Evolutionary conservation across 2,888 invertebrate genomes (phyloP), one percentile per base, ranked within the genome.

Genomic region (Malthinus flaveolus): DNA sequence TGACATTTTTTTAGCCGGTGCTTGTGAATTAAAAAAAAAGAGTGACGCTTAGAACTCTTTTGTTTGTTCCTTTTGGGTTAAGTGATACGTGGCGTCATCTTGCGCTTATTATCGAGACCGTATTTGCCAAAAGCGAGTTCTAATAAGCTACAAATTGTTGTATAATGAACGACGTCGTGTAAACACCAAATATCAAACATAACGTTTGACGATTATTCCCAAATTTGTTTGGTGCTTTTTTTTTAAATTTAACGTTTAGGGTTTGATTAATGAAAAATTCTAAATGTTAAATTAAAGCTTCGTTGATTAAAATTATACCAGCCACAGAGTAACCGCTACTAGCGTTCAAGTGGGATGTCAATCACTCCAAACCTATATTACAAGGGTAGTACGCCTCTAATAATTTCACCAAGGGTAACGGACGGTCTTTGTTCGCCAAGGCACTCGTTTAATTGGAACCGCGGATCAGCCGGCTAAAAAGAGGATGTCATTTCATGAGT

Each of bases 391-490:
- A 63, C 64, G 67, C 64, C 68, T 66, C 70, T 71, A 71, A 71
- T 72, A 71, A 71, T 42, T 69, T 70, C 70, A 70, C 67, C 56
- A 62, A 65, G 69, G 68, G 68, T 68, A 63, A 68, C 57, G 61
- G 64, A 63, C 63, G 64, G 56, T 57, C 67, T 72, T 72, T 73
- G 73, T 72, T 72, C 71, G 68, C 63, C 56, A 66, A 64, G 71
- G 72, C 71, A 71, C 72, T 70, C 70, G 72, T 77, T 75, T 76
- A 77, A 77, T 77, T 77, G 77, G 75, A 77, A 76, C 70, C 75
- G 75, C 75, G 75, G 76, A 76, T 77, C 75, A 76, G 73, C 70
- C 71, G 71, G 73, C 73, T 75, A 76, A 76, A 76, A 76, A 76
- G 76, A 75, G 76, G 74, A 76, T 75, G 75, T 75, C 75, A 75